Conservation (phyloP, 2,888 invertebrate species). For the Drosophila engyochracea region DNA sequence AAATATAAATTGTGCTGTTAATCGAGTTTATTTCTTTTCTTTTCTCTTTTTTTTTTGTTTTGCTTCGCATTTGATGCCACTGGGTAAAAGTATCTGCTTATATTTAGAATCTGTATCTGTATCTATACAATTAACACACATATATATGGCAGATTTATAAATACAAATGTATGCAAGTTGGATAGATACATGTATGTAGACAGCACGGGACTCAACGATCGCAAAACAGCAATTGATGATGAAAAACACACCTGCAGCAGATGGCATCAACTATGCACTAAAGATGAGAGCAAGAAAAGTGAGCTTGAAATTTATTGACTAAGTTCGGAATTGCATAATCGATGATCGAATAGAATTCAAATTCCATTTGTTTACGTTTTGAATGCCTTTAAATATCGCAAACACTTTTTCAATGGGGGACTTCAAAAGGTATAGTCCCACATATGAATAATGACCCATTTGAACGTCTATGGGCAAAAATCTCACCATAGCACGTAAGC, state of each 20-base stretch:
- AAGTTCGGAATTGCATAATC: constrained; percentile 11
- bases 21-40: constrained; percentile 16
- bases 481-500: constrained; percentile 2
- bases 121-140: constrained; percentile 4
- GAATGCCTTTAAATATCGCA: background rate
- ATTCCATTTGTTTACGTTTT: background rate
- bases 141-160: constrained; percentile 27
- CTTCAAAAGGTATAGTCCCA: background rate
- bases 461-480: background rate
- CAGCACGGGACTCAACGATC: constrained; percentile 15
- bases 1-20: constrained; percentile 9
- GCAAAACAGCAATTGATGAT: background rate
- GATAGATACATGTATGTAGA: constrained; percentile 12
- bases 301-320: constrained; percentile 7
- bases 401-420: background rate
- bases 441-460: constrained; percentile 3
- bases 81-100: constrained; percentile 50
- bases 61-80: constrained; percentile 42
- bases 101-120: constrained; percentile 33
- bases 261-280: background rate
- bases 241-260: constrained; percentile 4
- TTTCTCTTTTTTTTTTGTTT: constrained; percentile 18
- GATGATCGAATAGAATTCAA: background rate
- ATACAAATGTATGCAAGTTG: constrained; percentile 31
- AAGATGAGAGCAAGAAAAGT: no score